Base-by-base conservation (phyloP, 64 coral and sea anemone species). In the Trachythela sp. region DNA sequence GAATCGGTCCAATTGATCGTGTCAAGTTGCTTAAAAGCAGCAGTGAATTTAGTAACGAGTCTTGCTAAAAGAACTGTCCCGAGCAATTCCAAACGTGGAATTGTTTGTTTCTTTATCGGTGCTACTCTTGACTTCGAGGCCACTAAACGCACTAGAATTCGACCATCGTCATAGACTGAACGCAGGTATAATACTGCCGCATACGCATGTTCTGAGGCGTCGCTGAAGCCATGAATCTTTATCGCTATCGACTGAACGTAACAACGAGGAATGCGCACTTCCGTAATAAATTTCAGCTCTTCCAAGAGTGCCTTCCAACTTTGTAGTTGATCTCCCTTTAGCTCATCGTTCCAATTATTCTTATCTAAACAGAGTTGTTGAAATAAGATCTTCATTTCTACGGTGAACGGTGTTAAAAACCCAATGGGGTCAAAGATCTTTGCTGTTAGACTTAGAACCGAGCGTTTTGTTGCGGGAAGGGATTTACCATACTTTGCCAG, bases 141-240 rank as follows among this genome's bases (percentile, higher is more conserved):
- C 24, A 70, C 64, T 7, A 70, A 70, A 8, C 64, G 18, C n/a
- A 70, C 64, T 70, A 9, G 64, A 32, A 70, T 70, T 22, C 24
- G 64, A 70, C 64, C 64, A 70, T 70, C 64, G 8, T 70, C 64
- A 32, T 70, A 70, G 30, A 70, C 64, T 70, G 64, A 70, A 70
- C 24, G 64, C 8, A 70, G 64, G 24, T 70, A 70, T 9, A 70
- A 8, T 5, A 70, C 64, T 9, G 84, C 84, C 10, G 41, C 37
- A 45, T 87, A 67, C 48, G 54, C 86, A 0, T 2, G 70, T 33
- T 50, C 41, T 34, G 88, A 89, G 45, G 88, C 88, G 43, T 89
- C 88, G 70, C 39, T 77, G 36, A 89, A 89, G 18, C 88, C 88
- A 89, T 83, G 71, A 58, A 89, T 48, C 45, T 89, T 38, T 10